A percentile compares a stretch with the other conserved stretches of the same genome.
These are phyloP conservation scores for Drosophila ercepeae DNA, from an alignment of 1,140 invertebrate genomes.

Conservation along the genomic window DNA sequence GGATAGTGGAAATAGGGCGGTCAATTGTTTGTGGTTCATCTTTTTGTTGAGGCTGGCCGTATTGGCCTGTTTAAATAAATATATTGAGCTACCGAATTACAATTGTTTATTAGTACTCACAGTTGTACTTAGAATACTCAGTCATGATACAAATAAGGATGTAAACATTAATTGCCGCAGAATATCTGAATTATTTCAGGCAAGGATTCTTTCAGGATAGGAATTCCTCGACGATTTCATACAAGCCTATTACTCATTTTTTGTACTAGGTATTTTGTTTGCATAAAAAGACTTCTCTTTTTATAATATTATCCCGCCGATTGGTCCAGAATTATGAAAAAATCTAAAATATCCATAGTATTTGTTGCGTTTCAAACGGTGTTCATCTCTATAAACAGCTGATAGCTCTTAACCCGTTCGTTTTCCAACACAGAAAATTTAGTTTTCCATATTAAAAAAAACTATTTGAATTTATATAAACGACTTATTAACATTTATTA, in stretches of 20 bases:
- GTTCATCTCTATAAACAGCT: no score
- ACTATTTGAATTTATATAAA: no score
- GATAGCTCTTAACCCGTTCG: no score
- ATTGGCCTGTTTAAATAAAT: neutral
- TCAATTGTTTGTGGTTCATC: neutral
- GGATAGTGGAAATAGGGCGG: neutral
- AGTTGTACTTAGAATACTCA: neutral
- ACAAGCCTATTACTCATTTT: no score
- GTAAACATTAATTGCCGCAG: no score
- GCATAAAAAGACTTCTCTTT: neutral
- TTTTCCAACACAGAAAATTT: no score
- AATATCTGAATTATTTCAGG: neutral
- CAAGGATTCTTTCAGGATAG: neutral
- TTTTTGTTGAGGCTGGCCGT: neutral
- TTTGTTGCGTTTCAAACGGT: no score
- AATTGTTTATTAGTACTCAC: neutral
- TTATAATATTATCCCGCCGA: conserved; percentile 20
- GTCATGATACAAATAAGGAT: neutral
- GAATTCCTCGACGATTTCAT: neutral
- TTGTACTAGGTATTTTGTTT: no score
- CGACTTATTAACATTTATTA: no score
- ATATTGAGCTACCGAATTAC: neutral
- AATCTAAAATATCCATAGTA: no score
- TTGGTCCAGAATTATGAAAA: no score
- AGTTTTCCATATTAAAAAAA: no score